These are phyloP conservation scores for Cacoxenus indagator DNA, from an alignment of 2,888 invertebrate genomes.

Conservation along the genomic window DNA sequence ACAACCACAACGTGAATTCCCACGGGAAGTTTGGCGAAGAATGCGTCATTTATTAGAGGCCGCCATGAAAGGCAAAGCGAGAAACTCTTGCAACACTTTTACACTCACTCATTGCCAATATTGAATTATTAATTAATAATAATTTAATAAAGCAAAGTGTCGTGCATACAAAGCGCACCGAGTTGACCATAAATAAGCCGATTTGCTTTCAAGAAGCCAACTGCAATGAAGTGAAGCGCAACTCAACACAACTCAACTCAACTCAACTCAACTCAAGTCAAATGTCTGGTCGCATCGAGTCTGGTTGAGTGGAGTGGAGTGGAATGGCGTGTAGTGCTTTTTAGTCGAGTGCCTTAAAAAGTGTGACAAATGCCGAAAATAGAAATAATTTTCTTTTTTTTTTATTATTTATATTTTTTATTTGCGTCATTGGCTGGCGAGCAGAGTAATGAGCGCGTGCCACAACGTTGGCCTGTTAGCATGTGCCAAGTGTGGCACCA, in stretches of 20 bases:
- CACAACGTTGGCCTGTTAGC: slow-evolving; percentile 32
- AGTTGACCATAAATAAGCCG: neutral
- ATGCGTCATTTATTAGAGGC: neutral
- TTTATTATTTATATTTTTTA: slow-evolving; percentile 28
- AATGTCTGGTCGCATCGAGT: slow-evolving; percentile 24
- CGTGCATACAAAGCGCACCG: neutral
- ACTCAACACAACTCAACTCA: neutral
- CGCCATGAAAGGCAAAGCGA: slow-evolving; percentile 36
- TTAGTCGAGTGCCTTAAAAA: slow-evolving; percentile 43
- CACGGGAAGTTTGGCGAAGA: slow-evolving; percentile 22
- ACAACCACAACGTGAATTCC: slow-evolving; percentile 24
- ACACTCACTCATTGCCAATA: neutral
- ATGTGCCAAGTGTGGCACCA: slow-evolving; percentile 52
- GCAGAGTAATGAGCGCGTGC: slow-evolving; percentile 53
- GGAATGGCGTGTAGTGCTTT: slow-evolving; percentile 21
- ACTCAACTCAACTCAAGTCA: slow-evolving; percentile 20
- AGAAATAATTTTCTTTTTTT: slow-evolving; percentile 23
- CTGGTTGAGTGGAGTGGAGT: slow-evolving; percentile 27
- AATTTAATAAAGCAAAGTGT: slow-evolving; percentile 33
- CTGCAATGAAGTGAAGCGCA: slow-evolving; percentile 7
- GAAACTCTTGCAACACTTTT: slow-evolving; percentile 52
- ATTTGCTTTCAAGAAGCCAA: neutral
- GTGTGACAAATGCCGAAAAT: slow-evolving; percentile 38
- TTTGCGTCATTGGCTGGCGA: slow-evolving; percentile 1
- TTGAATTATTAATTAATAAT: slow-evolving; percentile 53